phyloP scores from a whole-genome alignment of 37 sponge, comb jelly and placozoan species.

The Trichoplax adhaerens region DNA sequence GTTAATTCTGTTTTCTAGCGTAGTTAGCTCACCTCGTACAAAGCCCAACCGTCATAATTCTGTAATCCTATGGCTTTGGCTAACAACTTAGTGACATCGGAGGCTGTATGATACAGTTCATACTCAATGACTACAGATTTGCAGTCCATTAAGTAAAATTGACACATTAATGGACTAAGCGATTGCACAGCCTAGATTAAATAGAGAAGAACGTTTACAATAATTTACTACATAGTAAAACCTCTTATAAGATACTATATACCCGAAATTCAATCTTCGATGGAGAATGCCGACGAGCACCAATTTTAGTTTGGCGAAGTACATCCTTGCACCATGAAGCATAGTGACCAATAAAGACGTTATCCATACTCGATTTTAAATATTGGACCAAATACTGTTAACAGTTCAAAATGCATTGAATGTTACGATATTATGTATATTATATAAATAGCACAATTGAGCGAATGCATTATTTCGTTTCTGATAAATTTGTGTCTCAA shows the following conservation, averaged over 20 bases:
- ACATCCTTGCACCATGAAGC: constrained; percentile 48
- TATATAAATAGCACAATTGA: too few relatives aligned
- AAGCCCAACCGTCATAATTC: constrained; percentile 80
- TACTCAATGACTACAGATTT: constrained; percentile 91
- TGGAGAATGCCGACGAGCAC: constrained; percentile 52
- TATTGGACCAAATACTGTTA: too few relatives aligned
- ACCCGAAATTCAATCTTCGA: constrained; percentile 88
- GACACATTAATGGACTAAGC: constrained; percentile 69
- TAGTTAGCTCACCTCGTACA: constrained; percentile 55
- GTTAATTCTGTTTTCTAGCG: neutral
- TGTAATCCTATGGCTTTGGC: constrained; percentile 79
- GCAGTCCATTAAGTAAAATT: constrained; percentile 92
- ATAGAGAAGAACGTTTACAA: neutral
- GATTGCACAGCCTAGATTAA: constrained; percentile 41
- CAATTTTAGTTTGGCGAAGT: constrained; percentile 50
- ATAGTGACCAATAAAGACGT: constrained; percentile 26
- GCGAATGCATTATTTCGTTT: too few relatives aligned
- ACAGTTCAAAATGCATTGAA: too few relatives aligned
- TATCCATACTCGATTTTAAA: neutral
- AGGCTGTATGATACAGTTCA: constrained; percentile 54
- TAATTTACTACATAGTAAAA: neutral
- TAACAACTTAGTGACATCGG: constrained; percentile 61
- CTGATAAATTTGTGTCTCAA: too few relatives aligned
- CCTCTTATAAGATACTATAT: constrained; percentile 13
- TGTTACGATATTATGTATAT: too few relatives aligned